Evolutionary conservation across 2,888 invertebrate genomes (phyloP).

Genomic region (Lithophane ornitopus): DNA sequence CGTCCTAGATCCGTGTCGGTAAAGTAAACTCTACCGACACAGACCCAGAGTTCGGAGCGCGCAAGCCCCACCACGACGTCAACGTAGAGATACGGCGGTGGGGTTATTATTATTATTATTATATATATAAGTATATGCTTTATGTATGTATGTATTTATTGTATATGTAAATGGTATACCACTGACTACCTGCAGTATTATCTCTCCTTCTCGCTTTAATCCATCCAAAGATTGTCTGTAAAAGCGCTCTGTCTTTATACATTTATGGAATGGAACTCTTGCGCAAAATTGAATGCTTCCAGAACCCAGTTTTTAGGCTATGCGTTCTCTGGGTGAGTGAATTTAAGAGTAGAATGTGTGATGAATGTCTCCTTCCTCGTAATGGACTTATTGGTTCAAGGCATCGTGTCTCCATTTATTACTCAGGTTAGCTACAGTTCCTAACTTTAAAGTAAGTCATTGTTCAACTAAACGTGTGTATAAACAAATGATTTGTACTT

Average conservation of each 20-base stretch:
- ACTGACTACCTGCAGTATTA: no score
- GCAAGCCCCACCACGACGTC: no score
- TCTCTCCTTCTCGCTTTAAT: no score
- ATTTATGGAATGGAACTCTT: neutral
- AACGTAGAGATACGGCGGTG: no score
- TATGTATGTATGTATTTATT: no score
- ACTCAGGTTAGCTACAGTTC: neutral
- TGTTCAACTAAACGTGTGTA: neutral
- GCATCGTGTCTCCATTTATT: constrained; percentile 5
- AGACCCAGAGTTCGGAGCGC: no score
- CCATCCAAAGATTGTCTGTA: no score
- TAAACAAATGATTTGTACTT: neutral
- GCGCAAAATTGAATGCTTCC: neutral
- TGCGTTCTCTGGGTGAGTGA: neutral
- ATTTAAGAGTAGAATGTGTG: neutral
- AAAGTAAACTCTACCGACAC: no score
- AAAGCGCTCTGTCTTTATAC: neutral
- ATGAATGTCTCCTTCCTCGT: neutral
- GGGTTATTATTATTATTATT: no score
- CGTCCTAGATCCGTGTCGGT: no score
- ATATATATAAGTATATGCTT: no score
- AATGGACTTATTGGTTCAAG: constrained; percentile 9
- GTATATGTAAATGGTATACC: no score
- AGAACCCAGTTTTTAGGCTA: neutral
- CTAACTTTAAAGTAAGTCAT: constrained; percentile 15